A percentile compares a stretch with the other conserved stretches of the same genome.
Conservation (phyloP, 1,140 invertebrate genomes). For the Pseudachorutes palmiensis region DNA sequence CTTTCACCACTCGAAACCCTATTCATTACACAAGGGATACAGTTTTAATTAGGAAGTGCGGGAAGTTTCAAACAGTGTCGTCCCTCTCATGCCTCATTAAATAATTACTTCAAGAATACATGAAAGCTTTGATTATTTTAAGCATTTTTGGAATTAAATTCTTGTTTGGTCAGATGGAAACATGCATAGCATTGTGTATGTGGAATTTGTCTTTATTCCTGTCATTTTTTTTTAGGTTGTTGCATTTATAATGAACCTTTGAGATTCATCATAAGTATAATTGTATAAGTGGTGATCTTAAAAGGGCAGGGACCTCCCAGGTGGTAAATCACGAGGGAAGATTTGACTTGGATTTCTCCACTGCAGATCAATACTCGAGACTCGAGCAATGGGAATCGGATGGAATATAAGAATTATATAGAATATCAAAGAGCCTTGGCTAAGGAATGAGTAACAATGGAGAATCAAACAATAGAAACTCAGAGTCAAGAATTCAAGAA, state of each 20-base stretch:
- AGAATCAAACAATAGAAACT: neutral
- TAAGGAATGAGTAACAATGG: neutral
- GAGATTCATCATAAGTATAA: no score
- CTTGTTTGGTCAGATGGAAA: neutral
- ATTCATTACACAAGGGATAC: neutral
- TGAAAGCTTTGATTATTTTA: no score
- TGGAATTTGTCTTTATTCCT: no score
- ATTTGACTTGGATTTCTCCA: neutral
- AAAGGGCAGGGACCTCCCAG: neutral
- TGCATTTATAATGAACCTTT: no score
- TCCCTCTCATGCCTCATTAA: neutral
- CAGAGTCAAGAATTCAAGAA: no score
- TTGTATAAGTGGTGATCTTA: neutral
- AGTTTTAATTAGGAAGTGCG: neutral
- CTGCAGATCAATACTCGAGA: neutral
- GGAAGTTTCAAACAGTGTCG: neutral
- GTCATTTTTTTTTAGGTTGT: no score
- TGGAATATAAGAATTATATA: neutral
- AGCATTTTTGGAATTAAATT: neutral
- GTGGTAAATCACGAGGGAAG: neutral
- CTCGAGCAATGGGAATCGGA: neutral
- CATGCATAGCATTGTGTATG: no score
- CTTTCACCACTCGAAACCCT: neutral
- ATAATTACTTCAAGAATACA: conserved; percentile 3
- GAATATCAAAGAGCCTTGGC: no score